Percentiles rank a stretch among this genome's conserved stretches.
Conservation (phyloP, 2,888 invertebrate species). For the Acleris sparsana region DNA sequence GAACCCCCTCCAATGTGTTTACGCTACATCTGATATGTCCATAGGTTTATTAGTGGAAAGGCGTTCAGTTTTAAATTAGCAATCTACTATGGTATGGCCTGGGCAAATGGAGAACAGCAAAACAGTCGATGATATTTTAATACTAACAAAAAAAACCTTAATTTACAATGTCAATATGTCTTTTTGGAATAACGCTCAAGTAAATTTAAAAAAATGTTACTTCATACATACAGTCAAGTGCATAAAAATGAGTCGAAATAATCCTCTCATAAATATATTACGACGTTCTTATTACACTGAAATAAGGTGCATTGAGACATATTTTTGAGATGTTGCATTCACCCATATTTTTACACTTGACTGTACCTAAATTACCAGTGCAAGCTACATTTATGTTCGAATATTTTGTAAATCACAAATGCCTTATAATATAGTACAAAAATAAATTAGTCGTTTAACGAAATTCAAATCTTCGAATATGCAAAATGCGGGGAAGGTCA, state of each 20-base stretch:
- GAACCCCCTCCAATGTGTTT: too few relatives aligned
- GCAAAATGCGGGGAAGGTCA: slow-evolving; percentile 20
- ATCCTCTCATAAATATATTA: too few relatives aligned
- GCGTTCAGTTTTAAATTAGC: too few relatives aligned
- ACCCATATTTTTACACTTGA: too few relatives aligned
- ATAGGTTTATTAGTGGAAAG: too few relatives aligned
- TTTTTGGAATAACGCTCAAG: slow-evolving; percentile 54
- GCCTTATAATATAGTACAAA: slow-evolving; percentile 32
- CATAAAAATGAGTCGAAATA: too few relatives aligned
- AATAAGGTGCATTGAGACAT: too few relatives aligned
- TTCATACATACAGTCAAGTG: neutral
- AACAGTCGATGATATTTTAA: slow-evolving; percentile 31
- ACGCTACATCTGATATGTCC: too few relatives aligned
- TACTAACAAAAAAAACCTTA: slow-evolving; percentile 53
- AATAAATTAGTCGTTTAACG: slow-evolving; percentile 30
- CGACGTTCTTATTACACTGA: too few relatives aligned
- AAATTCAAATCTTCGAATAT: slow-evolving; percentile 19
- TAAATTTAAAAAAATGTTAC: slow-evolving; percentile 31
- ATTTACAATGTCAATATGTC: slow-evolving; percentile 65
- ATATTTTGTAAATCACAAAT: slow-evolving; percentile 35
- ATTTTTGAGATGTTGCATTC: too few relatives aligned
- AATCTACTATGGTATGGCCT: too few relatives aligned
- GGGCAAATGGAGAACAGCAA: too few relatives aligned
- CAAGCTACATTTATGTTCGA: slow-evolving; percentile 29
- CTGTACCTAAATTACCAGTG: slow-evolving; percentile 33